Conservation (phyloP, 37 sponge, comb jelly and placozoan genomes). For the Theonella swinhoei region DNA sequence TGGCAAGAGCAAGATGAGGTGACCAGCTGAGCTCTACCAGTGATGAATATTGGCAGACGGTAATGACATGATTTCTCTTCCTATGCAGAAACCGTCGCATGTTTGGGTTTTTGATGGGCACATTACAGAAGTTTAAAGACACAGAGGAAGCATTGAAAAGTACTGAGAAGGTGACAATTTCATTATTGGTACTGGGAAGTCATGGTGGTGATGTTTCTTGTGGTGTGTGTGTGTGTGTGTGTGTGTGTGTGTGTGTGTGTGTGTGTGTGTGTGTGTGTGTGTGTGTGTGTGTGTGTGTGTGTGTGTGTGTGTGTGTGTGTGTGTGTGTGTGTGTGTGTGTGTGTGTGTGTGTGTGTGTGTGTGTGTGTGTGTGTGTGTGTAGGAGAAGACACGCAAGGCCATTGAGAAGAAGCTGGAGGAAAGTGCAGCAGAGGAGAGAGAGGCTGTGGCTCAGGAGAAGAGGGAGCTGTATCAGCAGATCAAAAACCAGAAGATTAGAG, state of each 20-base stretch:
- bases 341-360: background rate
- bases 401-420: constrained; percentile 79
- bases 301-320: background rate
- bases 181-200: background rate
- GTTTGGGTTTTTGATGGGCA: constrained; percentile 88
- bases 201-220: background rate
- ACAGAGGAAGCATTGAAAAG: constrained; percentile 27
- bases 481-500: constrained; percentile 42
- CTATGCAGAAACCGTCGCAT: constrained; percentile 78
- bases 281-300: background rate
- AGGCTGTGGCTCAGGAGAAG: constrained; percentile 42
- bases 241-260: background rate
- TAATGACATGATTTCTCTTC: no score
- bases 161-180: constrained; percentile 55
- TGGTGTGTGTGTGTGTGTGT: background rate
- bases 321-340: background rate
- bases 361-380: background rate
- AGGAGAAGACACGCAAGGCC: constrained; percentile 71
- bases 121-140: constrained; percentile 80
- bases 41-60: no score
- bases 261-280: background rate
- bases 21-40: background rate
- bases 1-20: constrained; percentile 55
- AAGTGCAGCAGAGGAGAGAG: constrained; percentile 53
- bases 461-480: constrained; percentile 66